Percentiles rank a stretch among this genome's conserved stretches.
phyloP scores from a whole-genome alignment of 2,888 invertebrate species.

The Halocaridina rubra region DNA sequence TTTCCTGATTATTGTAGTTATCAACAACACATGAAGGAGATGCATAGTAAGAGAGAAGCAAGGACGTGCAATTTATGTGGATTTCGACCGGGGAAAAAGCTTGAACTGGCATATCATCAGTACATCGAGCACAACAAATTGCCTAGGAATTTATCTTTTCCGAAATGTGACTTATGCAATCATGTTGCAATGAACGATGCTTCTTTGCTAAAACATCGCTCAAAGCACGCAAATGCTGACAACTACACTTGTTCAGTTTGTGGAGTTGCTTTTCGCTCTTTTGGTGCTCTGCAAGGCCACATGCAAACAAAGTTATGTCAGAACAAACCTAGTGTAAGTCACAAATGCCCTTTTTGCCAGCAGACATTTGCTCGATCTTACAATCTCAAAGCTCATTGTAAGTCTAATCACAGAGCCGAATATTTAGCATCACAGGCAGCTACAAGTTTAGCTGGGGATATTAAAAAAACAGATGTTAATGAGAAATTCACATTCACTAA shows the following conservation, averaged over 20 bases:
- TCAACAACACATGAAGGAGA: slow-evolving; percentile 44
- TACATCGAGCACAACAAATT: slow-evolving; percentile 39
- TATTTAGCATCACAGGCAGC: slow-evolving; percentile 1
- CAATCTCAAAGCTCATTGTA: slow-evolving; percentile 60
- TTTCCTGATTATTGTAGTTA: slow-evolving; percentile 44
- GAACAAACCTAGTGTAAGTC: slow-evolving; percentile 33
- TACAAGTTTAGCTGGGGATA: background rate
- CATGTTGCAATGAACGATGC: slow-evolving; percentile 44
- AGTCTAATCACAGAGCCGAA: slow-evolving; percentile 42
- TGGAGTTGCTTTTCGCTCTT: slow-evolving; percentile 38
- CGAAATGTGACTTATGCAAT: slow-evolving; percentile 59
- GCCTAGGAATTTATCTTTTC: slow-evolving; percentile 49
- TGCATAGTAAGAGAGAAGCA: slow-evolving; percentile 32
- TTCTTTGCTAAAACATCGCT: slow-evolving; percentile 46
- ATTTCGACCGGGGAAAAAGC: slow-evolving; percentile 21
- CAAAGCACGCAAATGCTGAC: slow-evolving; percentile 41
- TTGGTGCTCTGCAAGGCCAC: slow-evolving; percentile 56
- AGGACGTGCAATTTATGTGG: slow-evolving; percentile 52
- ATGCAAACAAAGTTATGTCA: slow-evolving; percentile 58
- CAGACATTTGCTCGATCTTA: slow-evolving; percentile 59
- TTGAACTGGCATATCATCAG: slow-evolving; percentile 55
- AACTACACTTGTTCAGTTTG: slow-evolving; percentile 56
- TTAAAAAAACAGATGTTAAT: background rate
- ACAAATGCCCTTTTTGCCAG: slow-evolving; percentile 53
- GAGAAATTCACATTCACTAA: background rate